Evolutionary conservation across 2,797 vertebrate genomes (phyloP).

Genomic region (Podarcis siculus): DNA sequence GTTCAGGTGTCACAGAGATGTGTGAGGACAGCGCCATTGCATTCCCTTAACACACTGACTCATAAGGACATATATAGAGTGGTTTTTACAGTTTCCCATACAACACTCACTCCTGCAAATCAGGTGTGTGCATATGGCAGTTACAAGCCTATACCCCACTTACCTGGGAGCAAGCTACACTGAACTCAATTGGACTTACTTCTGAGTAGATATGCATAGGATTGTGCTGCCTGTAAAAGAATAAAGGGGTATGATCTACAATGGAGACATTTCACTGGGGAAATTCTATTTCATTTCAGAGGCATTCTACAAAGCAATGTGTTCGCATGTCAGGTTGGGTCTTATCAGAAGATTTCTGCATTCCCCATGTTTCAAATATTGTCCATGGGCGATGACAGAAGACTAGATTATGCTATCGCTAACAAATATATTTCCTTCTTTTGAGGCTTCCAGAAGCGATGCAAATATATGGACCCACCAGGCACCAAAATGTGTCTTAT

Average conservation of each 20-base stretch:
- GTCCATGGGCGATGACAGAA: neutral
- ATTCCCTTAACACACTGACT: neutral
- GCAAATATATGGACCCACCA: neutral
- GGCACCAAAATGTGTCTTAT: neutral
- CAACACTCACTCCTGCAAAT: constrained; percentile 54
- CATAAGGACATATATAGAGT: neutral
- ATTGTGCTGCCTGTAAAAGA: no score
- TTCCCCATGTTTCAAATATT: neutral
- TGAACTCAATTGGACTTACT: neutral
- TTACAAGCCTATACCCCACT: no score
- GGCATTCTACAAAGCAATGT: neutral
- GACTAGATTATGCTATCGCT: neutral
- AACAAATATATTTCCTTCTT: neutral
- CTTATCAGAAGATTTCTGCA: neutral
- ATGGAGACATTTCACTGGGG: neutral
- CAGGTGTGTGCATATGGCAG: constrained; percentile 16
- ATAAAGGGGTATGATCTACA: neutral
- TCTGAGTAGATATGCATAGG: no score
- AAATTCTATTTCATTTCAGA: neutral
- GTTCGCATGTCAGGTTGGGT: neutral
- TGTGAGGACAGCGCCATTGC: neutral
- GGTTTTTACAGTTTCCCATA: constrained; percentile 53
- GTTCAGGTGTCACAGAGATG: neutral
- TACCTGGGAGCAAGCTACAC: no score
- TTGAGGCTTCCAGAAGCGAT: neutral